Conservation (phyloP, 2,113 vertebrate genomes). For the Ophiodon elongatus region DNA sequence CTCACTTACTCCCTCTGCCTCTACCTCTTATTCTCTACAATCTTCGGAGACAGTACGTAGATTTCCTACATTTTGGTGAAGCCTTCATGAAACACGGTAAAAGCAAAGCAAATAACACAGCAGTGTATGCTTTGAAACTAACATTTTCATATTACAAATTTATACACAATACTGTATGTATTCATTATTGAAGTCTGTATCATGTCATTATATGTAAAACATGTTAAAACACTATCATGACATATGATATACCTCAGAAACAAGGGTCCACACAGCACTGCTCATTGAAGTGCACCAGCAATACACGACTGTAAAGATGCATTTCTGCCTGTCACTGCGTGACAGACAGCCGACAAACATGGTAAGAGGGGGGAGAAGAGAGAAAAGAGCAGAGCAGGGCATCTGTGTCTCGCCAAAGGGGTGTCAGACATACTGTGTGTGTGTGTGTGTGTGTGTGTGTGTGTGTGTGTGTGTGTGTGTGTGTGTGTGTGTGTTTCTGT, state of each 20-base stretch:
- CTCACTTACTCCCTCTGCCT: constrained; percentile 24
- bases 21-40: not conserved
- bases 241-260: constrained; percentile 6
- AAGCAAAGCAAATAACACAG: not conserved
- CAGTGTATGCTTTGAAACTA: not conserved
- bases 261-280: constrained; percentile 5
- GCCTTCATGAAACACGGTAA: not conserved
- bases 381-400: constrained; percentile 62
- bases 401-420: constrained; percentile 51
- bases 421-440: constrained; percentile 39
- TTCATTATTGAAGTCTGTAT: not conserved
- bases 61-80: not conserved
- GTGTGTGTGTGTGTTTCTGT: too few species aligned
- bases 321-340: constrained; percentile 47
- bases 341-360: constrained; percentile 57
- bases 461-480: too few species aligned
- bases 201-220: not conserved
- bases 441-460: constrained; percentile 12
- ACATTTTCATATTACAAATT: not conserved
- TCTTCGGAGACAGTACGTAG: not conserved
- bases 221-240: not conserved
- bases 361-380: constrained; percentile 38
- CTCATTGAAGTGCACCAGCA: constrained; percentile 19
- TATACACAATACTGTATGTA: not conserved
- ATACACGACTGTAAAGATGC: constrained; percentile 33